phyloP scores from a whole-genome alignment of 2,113 vertebrate species.

The Syngnathus typhle region DNA sequence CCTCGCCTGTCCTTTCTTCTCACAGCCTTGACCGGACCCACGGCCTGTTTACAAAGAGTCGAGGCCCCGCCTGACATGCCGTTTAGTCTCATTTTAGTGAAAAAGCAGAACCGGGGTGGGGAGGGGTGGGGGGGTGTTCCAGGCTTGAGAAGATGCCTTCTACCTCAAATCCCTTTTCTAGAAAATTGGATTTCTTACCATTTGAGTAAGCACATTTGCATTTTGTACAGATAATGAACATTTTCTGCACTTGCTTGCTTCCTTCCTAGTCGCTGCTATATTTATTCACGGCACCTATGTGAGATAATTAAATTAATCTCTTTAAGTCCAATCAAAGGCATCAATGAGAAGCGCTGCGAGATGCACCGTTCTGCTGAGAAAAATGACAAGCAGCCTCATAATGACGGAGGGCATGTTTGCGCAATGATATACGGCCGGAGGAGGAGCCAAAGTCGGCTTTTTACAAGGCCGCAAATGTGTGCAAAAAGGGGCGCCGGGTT shows the following conservation, averaged over 20 bases:
- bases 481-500: not conserved
- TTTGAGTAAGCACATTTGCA: slow-evolving; percentile 43
- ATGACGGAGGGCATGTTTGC: not conserved
- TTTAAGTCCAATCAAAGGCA: slow-evolving; percentile 1
- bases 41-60: slow-evolving; percentile 52
- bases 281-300: not conserved
- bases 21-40: slow-evolving; percentile 53
- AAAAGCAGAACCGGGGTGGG: slow-evolving; percentile 26
- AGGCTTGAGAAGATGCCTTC: slow-evolving; percentile 23
- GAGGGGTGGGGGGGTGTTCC: slow-evolving; percentile 3
- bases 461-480: not conserved
- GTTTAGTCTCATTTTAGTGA: slow-evolving; percentile 44
- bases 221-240: slow-evolving; percentile 37
- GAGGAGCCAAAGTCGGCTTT: not conserved
- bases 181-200: slow-evolving; percentile 52
- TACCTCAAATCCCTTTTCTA: slow-evolving; percentile 31
- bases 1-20: slow-evolving; percentile 51
- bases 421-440: not conserved
- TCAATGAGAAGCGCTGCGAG: not conserved
- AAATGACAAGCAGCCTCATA: not conserved
- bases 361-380: not conserved
- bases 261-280: not conserved
- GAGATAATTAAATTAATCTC: slow-evolving; percentile 3
- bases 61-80: slow-evolving; percentile 16
- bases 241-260: not conserved